These are phyloP conservation scores for Molorchus minor DNA, from an alignment of 2,888 invertebrate genomes.

Conservation along the genomic window DNA sequence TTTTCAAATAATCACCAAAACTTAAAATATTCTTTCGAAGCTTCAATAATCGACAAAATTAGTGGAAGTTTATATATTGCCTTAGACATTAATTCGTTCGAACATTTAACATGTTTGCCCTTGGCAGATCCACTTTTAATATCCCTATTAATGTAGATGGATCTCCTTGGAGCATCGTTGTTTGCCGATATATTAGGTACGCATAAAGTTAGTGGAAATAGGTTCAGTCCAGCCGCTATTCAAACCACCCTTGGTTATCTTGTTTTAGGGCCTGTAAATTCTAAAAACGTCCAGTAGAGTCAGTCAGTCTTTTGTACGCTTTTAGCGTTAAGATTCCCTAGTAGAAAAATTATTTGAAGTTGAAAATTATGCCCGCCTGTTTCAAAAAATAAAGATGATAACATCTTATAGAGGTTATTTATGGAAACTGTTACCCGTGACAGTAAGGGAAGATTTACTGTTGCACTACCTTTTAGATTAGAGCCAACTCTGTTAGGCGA, in stretches of 20 bases:
- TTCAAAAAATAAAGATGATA: too few relatives aligned
- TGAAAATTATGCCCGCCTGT: background rate
- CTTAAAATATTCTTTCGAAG: too few relatives aligned
- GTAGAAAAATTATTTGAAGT: background rate
- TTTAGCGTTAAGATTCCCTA: background rate
- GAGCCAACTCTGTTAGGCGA: too few relatives aligned
- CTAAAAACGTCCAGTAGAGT: background rate
- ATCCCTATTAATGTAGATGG: background rate
- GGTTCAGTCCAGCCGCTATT: background rate
- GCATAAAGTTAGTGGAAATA: background rate
- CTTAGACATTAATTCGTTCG: background rate
- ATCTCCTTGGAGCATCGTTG: background rate
- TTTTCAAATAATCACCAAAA: too few relatives aligned
- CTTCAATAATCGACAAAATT: too few relatives aligned
- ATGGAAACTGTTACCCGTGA: background rate
- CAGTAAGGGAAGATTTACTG: too few relatives aligned
- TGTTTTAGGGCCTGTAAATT: background rate
- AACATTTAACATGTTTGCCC: background rate
- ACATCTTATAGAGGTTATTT: background rate
- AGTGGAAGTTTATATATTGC: background rate
- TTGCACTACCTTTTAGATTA: too few relatives aligned
- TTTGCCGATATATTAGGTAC: conserved; percentile 2
- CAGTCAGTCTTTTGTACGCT: background rate
- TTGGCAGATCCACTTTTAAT: background rate
- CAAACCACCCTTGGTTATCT: too few relatives aligned